Base-by-base conservation (phyloP, 2,113 vertebrate genomes). In the Clarias magur region DNA sequence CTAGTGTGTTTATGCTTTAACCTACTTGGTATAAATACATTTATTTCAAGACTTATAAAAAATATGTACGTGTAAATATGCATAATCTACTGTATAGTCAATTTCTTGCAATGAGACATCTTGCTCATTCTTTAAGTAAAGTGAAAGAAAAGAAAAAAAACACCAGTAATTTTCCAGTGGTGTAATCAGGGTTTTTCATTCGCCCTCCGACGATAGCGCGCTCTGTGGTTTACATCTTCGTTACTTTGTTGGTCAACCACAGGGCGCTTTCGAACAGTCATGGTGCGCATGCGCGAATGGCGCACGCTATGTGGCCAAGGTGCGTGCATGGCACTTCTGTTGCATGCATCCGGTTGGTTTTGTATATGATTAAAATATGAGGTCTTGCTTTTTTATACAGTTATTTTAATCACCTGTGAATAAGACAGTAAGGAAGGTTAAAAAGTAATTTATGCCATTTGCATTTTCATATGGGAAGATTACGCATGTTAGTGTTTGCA, bases 171-270 rank as follows among this genome's bases (percentile, higher is more conserved):
- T 27, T 63, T 6, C 12, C 6, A 1, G 9, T 12, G 23, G 13
- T 81, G 67, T 5, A 90, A 90, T 88, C 87, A 78, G 87, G 86
- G 89, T 76, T 86, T 84, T 86, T 88, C 87, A 88, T 63, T 88
- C 23, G 42, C 34, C 68, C 23, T 57, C 34, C 68, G 1, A 56
- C 68, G 57, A 86, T 81, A 60, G 70, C 81, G 30, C 12, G 67
- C 21, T 76, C 56, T 82, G 89, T 0, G 87, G 89, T 62, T 86
- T 3, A 84, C 73, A 76, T 65, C 27, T 75, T 10, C 57, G 13
- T 13, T 59, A 25, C 11, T 59, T 17, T 65, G 27, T 57, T 80
- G 68, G 86, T 80, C 83, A 42, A 87, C 85, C 78, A 72, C 78
- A 81, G 30, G 34, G 27, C 65, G 25, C 27, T 0, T 67, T 56